phyloP scores from a whole-genome alignment of 2,888 invertebrate genomes.

The Aleiodes leptofemur region DNA sequence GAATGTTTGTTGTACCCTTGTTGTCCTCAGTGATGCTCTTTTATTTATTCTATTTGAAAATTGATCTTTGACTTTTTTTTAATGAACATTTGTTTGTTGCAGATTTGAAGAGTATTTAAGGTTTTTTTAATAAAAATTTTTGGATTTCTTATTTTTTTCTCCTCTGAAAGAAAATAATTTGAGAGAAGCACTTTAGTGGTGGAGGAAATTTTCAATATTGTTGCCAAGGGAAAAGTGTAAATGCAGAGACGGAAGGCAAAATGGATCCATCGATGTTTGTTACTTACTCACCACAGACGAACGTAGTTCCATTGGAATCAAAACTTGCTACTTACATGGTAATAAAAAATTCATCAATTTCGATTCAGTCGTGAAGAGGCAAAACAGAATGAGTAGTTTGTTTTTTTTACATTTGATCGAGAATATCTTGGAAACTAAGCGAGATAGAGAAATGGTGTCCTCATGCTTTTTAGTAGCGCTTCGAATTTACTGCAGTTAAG shows the following conservation, averaged over 20 bases:
- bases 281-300: slow-evolving; percentile 80
- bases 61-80: background rate
- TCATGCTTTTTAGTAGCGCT: too few relatives aligned
- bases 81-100: slow-evolving; percentile 33
- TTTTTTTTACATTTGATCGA: too few relatives aligned
- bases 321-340: slow-evolving; percentile 92
- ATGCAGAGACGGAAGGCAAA: slow-evolving; percentile 70
- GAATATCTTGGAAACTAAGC: too few relatives aligned
- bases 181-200: background rate
- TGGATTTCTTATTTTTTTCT: background rate
- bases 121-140: background rate
- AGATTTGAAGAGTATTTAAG: slow-evolving; percentile 13
- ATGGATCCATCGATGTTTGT: slow-evolving; percentile 87
- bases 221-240: slow-evolving; percentile 59
- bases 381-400: slow-evolving; percentile 23
- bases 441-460: too few relatives aligned
- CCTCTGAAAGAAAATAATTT: background rate
- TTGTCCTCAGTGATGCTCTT: background rate
- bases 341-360: slow-evolving; percentile 50
- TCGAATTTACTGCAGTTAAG: too few relatives aligned
- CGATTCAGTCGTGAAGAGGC: too few relatives aligned
- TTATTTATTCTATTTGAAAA: background rate
- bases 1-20: too few relatives aligned
- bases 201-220: slow-evolving; percentile 7
- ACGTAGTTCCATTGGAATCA: slow-evolving; percentile 89